A percentile compares a stretch with the other conserved stretches of the same genome.
These are phyloP conservation scores for Drosophila takahashii DNA, from an alignment of 1,140 invertebrate species.

Conservation along the genomic window DNA sequence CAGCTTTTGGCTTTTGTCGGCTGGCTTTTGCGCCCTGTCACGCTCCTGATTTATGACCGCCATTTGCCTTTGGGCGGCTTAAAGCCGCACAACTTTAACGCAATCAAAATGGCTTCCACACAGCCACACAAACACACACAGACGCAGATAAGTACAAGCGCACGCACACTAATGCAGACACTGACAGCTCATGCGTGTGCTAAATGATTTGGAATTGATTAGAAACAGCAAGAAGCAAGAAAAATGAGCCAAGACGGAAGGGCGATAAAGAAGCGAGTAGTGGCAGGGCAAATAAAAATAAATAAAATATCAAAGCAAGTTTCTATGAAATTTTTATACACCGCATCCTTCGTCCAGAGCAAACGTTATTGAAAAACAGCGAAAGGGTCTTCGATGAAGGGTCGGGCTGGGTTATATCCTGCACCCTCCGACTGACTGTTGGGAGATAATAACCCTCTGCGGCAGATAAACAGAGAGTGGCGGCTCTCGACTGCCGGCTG, in stretches of 20 bases:
- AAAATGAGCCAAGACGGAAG: slow-evolving; percentile 17
- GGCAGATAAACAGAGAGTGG: slow-evolving; percentile 67
- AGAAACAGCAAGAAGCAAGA: slow-evolving; percentile 54
- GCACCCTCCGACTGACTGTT: slow-evolving; percentile 44
- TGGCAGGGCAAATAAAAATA: slow-evolving; percentile 71
- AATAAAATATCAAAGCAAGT: slow-evolving; percentile 81
- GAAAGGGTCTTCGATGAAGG: slow-evolving; percentile 32
- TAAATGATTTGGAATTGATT: slow-evolving; percentile 82
- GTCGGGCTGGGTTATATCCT: slow-evolving; percentile 8
- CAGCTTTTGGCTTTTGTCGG: slow-evolving; percentile 77
- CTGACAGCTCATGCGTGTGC: slow-evolving; percentile 76
- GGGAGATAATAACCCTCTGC: slow-evolving; percentile 63
- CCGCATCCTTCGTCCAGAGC: slow-evolving; percentile 13
- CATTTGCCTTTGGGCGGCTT: slow-evolving; percentile 59
- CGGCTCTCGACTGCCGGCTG: slow-evolving; percentile 6
- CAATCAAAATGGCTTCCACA: slow-evolving; percentile 58
- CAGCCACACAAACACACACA: slow-evolving; percentile 12
- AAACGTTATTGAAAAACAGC: slow-evolving; percentile 66
- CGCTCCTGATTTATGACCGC: slow-evolving; percentile 75
- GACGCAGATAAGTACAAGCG: background rate
- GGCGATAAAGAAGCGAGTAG: background rate
- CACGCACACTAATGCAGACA: slow-evolving; percentile 11
- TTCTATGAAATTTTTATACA: slow-evolving; percentile 73
- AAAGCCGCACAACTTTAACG: slow-evolving; percentile 70
- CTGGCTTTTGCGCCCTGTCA: slow-evolving; percentile 78